Percentiles rank a stretch among this genome's conserved stretches.
phyloP scores from a whole-genome alignment of 2,797 vertebrate species.

The Hydrocynus forskahlii region DNA sequence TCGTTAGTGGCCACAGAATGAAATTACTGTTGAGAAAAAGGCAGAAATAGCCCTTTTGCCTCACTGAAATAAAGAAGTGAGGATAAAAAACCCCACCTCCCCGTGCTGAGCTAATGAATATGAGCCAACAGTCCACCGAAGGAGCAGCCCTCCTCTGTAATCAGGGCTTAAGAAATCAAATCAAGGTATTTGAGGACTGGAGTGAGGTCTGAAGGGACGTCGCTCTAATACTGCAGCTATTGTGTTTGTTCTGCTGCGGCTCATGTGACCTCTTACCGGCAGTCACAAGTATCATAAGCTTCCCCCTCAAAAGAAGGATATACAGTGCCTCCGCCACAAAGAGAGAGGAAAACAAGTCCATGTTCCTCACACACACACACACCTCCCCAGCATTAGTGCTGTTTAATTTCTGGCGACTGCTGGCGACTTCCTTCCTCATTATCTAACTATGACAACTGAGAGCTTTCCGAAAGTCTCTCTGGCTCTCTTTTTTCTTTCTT shows the following conservation, averaged over 20 bases:
- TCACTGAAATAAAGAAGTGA: too few species aligned
- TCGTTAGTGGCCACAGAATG: too few species aligned
- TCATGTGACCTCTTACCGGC: constrained; percentile 90
- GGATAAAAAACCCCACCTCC: neutral
- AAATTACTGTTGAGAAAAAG: neutral
- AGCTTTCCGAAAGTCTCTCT: constrained; percentile 41
- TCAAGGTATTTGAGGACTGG: constrained; percentile 83
- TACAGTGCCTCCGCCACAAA: constrained; percentile 50
- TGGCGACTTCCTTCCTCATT: constrained; percentile 83
- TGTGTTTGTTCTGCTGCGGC: constrained; percentile 84
- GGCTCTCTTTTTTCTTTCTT: constrained; percentile 10
- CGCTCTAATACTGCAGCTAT: constrained; percentile 82
- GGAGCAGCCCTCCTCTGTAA: constrained; percentile 74
- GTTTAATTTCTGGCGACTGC: constrained; percentile 64
- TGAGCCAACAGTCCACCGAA: constrained; percentile 60
- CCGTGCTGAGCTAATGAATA: neutral
- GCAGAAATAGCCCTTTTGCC: neutral
- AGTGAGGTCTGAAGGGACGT: constrained; percentile 52
- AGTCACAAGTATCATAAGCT: constrained; percentile 89
- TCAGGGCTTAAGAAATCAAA: constrained; percentile 79
- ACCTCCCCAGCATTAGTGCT: constrained; percentile 69
- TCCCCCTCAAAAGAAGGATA: constrained; percentile 79
- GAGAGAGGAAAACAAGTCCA: constrained; percentile 45
- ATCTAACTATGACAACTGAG: constrained; percentile 56
- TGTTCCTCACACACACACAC: constrained; percentile 1